These are phyloP conservation scores for Caracal caracal DNA, from an alignment of 2,113 vertebrate species.

Conservation along the genomic window DNA sequence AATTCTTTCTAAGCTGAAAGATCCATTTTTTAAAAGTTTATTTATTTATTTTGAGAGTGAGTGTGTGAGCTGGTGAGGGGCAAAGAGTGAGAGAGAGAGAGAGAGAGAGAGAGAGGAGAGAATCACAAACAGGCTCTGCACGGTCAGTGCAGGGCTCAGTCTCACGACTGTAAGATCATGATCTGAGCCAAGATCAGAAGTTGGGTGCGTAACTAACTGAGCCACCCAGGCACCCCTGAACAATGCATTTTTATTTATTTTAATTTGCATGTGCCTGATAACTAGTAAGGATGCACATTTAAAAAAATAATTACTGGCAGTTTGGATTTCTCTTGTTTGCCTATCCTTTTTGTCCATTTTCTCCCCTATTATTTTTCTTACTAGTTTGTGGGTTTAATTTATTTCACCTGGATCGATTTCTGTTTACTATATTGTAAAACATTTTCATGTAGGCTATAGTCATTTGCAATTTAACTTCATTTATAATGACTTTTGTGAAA, in stretches of 20 bases:
- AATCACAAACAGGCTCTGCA: too few species aligned
- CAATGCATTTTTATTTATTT: neutral
- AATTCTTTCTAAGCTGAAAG: neutral
- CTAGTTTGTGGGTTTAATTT: neutral
- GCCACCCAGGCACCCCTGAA: neutral
- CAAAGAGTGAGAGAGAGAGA: too few species aligned
- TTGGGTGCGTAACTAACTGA: too few species aligned
- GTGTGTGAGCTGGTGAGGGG: too few species aligned
- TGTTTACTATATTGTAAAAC: neutral
- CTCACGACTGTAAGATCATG: too few species aligned
- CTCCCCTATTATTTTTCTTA: neutral
- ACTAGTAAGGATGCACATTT: neutral
- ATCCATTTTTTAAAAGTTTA: neutral
- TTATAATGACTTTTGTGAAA: neutral
- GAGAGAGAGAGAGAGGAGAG: too few species aligned
- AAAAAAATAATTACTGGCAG: neutral
- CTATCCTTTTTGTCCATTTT: neutral
- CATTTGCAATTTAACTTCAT: neutral
- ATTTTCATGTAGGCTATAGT: neutral
- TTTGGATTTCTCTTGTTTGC: neutral
- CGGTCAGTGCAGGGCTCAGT: too few species aligned
- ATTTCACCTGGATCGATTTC: neutral
- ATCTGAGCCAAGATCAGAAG: too few species aligned
- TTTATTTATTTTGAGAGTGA: too few species aligned
- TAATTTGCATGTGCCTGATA: neutral